phyloP scores from a whole-genome alignment of 2,113 vertebrate genomes.

The Phyllostomus discolor region DNA sequence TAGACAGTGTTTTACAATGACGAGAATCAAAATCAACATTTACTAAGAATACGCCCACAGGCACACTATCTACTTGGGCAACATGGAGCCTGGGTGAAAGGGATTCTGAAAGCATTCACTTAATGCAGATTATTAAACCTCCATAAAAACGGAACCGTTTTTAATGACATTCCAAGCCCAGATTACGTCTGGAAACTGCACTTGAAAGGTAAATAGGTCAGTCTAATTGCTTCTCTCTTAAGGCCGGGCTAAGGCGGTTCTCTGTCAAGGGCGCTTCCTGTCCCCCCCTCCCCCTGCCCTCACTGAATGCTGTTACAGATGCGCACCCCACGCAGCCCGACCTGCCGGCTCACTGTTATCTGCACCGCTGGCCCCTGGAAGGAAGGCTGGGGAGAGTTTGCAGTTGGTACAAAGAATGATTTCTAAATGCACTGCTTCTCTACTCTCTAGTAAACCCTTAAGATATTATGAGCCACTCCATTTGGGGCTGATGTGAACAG shows the following conservation, averaged over 20 bases:
- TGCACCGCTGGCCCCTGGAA: neutral
- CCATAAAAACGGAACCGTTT: slow-evolving; percentile 20
- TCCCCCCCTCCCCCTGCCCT: neutral
- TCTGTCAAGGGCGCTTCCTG: neutral
- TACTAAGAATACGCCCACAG: neutral
- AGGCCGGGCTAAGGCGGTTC: neutral
- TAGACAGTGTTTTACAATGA: slow-evolving; percentile 54
- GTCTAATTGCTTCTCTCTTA: neutral
- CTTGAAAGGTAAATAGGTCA: neutral
- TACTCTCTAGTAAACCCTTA: neutral
- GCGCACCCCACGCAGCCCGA: neutral
- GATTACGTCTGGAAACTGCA: neutral
- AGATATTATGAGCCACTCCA: neutral
- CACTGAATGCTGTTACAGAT: neutral
- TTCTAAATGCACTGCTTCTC: neutral
- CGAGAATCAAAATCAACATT: slow-evolving; percentile 60
- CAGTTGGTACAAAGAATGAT: neutral
- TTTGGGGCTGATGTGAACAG: neutral
- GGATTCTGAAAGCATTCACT: slow-evolving; percentile 31
- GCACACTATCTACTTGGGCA: neutral
- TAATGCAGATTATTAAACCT: slow-evolving; percentile 57
- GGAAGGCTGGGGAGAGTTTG: neutral
- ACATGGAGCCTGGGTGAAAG: slow-evolving; percentile 51
- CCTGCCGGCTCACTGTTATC: neutral
- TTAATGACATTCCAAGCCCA: slow-evolving; percentile 29